Percentiles rank a stretch among this genome's conserved stretches.
Conservation (phyloP, 2,113 vertebrate genomes). For the Polypterus bichir region DNA sequence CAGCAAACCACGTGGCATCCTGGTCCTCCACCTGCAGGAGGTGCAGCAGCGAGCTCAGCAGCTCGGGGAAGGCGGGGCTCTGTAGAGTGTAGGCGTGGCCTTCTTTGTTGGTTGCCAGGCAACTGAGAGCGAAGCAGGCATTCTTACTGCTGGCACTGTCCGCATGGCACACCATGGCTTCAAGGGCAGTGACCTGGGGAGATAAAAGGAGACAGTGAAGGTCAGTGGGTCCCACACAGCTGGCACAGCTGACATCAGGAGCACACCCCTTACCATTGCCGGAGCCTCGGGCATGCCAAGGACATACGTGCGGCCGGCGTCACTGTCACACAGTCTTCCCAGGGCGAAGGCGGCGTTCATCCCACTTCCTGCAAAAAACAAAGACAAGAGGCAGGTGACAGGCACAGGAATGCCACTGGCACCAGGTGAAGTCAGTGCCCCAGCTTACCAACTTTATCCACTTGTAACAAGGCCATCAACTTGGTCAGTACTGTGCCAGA, state of each 20-base stretch:
- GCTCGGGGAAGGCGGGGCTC: constrained; percentile 17
- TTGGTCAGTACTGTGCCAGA: constrained; percentile 12
- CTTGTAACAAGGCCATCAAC: constrained; percentile 23
- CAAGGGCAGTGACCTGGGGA: constrained; percentile 23
- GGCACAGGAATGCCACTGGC: not conserved
- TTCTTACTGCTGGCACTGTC: constrained; percentile 28
- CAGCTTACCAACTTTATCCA: constrained; percentile 27
- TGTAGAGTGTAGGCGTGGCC: constrained; percentile 28
- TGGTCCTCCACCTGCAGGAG: constrained; percentile 26
- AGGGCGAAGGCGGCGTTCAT: constrained; percentile 38
- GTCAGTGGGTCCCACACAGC: not conserved
- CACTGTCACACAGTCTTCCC: constrained; percentile 27
- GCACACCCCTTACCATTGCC: constrained; percentile 24
- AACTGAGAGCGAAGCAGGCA: constrained; percentile 36
- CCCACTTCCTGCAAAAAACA: constrained; percentile 25
- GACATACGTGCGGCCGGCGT: constrained; percentile 19
- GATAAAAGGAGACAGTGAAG: not conserved
- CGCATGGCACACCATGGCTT: constrained; percentile 22
- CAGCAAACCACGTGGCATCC: constrained; percentile 37
- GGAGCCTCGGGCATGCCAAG: constrained; percentile 20
- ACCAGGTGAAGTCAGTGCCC: not conserved
- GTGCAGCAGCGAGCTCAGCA: constrained; percentile 24
- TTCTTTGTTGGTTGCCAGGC: constrained; percentile 26
- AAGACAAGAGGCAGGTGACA: not conserved
- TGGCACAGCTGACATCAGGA: not conserved